Evolutionary conservation across 1,140 invertebrate genomes (phyloP).

Genomic region (Oryzaephilus surinamensis): DNA sequence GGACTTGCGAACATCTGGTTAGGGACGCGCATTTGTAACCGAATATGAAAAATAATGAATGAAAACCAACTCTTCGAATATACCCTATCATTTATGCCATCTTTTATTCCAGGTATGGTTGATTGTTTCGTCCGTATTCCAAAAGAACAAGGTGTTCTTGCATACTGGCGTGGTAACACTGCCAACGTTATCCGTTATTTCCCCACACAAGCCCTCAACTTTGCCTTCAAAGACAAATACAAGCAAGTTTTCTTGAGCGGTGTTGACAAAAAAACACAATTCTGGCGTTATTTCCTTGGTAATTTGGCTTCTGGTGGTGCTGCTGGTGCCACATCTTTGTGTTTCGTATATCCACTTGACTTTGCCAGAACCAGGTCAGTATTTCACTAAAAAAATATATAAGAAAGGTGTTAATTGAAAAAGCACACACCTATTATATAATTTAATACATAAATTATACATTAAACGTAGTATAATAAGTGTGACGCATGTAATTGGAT

Average conservation of each 20-base stretch:
- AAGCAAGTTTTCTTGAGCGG: slow-evolving; percentile 74
- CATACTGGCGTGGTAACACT: slow-evolving; percentile 89
- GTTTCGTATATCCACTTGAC: slow-evolving; percentile 91
- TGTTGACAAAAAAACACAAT: slow-evolving; percentile 79
- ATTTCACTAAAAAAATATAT: too few species aligned
- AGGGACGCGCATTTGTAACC: too few species aligned
- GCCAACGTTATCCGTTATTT: slow-evolving; percentile 90
- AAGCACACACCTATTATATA: not conserved
- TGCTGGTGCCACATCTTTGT: slow-evolving; percentile 86
- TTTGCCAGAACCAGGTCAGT: slow-evolving; percentile 81
- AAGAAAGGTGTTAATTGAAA: not conserved
- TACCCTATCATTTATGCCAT: too few species aligned
- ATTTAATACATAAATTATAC: not conserved
- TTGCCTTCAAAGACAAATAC: slow-evolving; percentile 89
- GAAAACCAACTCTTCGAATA: too few species aligned
- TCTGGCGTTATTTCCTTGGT: slow-evolving; percentile 72
- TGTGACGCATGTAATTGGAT: not conserved
- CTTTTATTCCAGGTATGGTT: slow-evolving; percentile 62
- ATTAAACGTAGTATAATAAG: not conserved
- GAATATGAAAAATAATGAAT: too few species aligned
- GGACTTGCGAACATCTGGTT: too few species aligned
- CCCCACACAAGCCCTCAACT: slow-evolving; percentile 94
- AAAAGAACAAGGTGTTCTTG: slow-evolving; percentile 70
- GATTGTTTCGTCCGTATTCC: slow-evolving; percentile 80
- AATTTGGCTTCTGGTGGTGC: slow-evolving; percentile 88